Evolutionary conservation across 2,113 vertebrate genomes (phyloP), one percentile per base, ranked within the genome.

Genomic region (Chaetorhynchus papuensis): DNA sequence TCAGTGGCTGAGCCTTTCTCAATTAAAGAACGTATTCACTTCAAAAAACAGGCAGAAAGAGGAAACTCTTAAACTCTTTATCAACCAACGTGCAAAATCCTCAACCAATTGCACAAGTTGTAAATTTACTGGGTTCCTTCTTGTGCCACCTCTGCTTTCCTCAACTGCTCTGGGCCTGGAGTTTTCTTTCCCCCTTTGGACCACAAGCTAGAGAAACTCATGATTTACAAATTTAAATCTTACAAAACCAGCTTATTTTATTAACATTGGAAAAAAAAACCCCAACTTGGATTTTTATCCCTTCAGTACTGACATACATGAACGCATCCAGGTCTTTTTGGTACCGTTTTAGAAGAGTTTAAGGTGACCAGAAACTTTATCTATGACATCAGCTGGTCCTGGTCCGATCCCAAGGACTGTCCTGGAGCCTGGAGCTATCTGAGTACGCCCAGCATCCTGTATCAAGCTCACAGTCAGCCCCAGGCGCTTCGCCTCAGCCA

Each of bases 341-440:
- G 68, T 70, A 60, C 59, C 4, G 0, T 20, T n/a, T 97, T 95
- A 99, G 93, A 98, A 99, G 22, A 99, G 98, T 95, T 99, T 99
- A 54, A 99, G 95, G 91, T 99, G 98, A 87, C 99, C 99, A 20
- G 99, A 99, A 86, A 99, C 99, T 94, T 97, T 96, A 95, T 99
- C 99, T 49, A 99, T 81, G 23, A 99, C 57, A 79, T 99, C 98
- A 47, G 98, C 98, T 6, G 99, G 99, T 50, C 99, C 99, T 0
- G 99, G 99, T 26, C 99, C 99, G 2, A 99, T 97, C 1, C 99
- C 99, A 14, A 99, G 97, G 54, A 99, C 99, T 3, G 99, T 99
- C 91, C 97, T 98, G 52, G 99, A 99, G 9, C 99, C 99, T 1
- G 99, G 98, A 26, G 98, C 98, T 37, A 99, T 99, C 85, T 99